These are phyloP conservation scores for Leucoraja ocellata DNA, from an alignment of 2,797 vertebrate genomes.

Conservation along the genomic window DNA sequence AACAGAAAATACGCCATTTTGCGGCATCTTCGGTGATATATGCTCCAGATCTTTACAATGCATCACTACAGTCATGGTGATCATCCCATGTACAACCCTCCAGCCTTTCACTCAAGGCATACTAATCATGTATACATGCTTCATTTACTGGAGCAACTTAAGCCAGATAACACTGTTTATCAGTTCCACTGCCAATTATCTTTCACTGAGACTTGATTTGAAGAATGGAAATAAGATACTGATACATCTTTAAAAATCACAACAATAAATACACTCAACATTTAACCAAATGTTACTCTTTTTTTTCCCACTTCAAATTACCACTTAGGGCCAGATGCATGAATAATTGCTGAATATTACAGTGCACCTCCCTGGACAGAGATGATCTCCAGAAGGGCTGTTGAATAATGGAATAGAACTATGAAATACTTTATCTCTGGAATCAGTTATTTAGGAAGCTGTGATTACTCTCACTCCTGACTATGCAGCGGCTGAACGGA, in stretches of 20 bases:
- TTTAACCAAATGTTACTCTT: no score
- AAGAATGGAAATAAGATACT: background rate
- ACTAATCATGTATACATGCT: background rate
- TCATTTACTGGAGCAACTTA: background rate
- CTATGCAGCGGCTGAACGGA: background rate
- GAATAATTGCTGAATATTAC: background rate
- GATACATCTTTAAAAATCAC: background rate
- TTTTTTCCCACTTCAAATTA: background rate
- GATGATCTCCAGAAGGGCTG: background rate
- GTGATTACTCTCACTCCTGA: background rate
- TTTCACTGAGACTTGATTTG: background rate
- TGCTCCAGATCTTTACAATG: background rate
- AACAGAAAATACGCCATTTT: background rate
- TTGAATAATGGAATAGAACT: background rate
- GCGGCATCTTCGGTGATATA: background rate
- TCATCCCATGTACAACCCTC: background rate
- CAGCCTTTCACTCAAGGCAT: constrained; percentile 2
- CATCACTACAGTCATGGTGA: background rate
- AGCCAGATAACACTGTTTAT: constrained; percentile 3
- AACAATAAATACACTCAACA: background rate
- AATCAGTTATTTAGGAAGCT: background rate
- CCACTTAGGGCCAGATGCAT: background rate
- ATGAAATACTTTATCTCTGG: background rate
- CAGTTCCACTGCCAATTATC: background rate
- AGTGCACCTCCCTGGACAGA: background rate